Evolutionary conservation across 2,888 invertebrate genomes (phyloP).

Genomic region (Cephus sareptanus): DNA sequence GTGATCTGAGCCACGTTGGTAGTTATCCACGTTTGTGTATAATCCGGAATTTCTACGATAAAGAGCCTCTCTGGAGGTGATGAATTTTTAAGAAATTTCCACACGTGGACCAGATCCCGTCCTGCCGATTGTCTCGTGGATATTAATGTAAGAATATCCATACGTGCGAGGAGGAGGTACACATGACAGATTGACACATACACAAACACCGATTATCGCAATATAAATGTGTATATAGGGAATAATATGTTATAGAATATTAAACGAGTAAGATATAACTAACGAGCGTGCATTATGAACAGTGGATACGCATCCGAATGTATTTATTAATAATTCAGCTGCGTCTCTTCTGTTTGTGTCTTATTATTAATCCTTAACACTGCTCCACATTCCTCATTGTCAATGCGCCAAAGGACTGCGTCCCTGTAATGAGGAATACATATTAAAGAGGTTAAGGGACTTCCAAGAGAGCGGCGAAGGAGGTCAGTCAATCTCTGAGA

Average conservation of each 20-base stretch:
- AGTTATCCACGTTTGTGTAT: no score
- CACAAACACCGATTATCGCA: constrained; percentile 58
- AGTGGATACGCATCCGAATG: background rate
- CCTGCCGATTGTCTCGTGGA: background rate
- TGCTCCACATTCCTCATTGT: background rate
- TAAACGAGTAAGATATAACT: constrained; percentile 37
- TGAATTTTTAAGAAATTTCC: background rate
- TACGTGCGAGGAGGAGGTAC: constrained; percentile 29
- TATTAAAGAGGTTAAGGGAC: background rate
- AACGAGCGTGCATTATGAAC: background rate
- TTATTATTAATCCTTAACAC: background rate
- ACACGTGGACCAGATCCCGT: background rate
- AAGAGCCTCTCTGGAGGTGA: background rate
- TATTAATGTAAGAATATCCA: constrained; percentile 15
- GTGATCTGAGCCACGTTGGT: background rate
- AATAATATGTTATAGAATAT: constrained; percentile 49
- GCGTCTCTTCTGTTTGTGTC: background rate
- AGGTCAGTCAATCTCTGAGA: background rate
- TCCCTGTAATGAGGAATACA: background rate
- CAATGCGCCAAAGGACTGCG: background rate
- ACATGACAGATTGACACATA: constrained; percentile 25
- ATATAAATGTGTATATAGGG: constrained; percentile 66
- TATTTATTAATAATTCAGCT: background rate
- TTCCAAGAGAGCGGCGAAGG: background rate
- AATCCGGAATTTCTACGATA: no score